Evolutionary conservation across 2,113 vertebrate species (phyloP).

Genomic region (Callocephalon fimbriatum): DNA sequence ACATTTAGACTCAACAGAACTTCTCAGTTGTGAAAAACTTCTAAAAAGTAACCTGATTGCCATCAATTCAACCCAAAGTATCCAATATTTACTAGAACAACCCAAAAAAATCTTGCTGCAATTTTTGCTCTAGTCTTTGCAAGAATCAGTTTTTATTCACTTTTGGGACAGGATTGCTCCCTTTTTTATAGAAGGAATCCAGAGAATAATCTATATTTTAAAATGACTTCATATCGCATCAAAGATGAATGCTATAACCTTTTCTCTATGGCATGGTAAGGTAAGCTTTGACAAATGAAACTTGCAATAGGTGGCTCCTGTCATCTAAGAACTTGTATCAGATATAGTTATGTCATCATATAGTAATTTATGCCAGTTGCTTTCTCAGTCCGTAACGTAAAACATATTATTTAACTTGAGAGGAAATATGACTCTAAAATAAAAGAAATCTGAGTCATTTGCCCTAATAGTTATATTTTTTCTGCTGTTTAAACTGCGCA

Average conservation of each 20-base stretch:
- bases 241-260: conserved; percentile 49
- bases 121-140: background rate
- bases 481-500: background rate
- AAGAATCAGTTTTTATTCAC: background rate
- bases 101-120: background rate
- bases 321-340: conserved; percentile 31
- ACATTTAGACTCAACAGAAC: background rate
- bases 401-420: background rate
- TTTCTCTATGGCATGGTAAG: conserved; percentile 17
- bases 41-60: background rate
- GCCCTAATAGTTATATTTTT: background rate
- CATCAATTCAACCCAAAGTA: background rate
- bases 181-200: background rate
- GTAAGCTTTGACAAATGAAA: conserved; percentile 49
- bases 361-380: conserved; percentile 15
- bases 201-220: background rate
- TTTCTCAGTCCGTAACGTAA: background rate
- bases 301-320: conserved; percentile 26
- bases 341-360: background rate
- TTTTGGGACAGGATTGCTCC: background rate
- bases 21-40: background rate
- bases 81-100: background rate
- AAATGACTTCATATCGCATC: background rate
- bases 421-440: background rate
- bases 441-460: background rate